Base-by-base conservation (phyloP, 2,888 invertebrate genomes). In the Epirrita christyi region DNA sequence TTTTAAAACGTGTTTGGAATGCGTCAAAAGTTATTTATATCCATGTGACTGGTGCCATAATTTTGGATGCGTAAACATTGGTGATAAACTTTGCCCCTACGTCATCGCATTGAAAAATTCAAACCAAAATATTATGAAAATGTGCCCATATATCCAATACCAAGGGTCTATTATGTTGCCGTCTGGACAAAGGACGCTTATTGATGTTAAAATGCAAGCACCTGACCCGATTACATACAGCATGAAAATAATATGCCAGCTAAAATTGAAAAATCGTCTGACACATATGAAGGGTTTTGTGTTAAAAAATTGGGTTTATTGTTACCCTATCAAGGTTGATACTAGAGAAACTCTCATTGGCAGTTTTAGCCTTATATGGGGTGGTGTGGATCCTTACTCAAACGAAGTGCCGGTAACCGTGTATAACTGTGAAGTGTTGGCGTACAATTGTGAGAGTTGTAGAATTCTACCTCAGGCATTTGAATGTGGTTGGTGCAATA, bases 41-140 rank as follows among this genome's bases (percentile, higher is more conserved):
- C 61, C 64, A 6, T 85, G 83, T 55, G 67, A 66, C 1, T 85
- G 83, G 83, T 83, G 83, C 45, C 83, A 84, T 50, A 64, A 76
- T 34, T 66, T 61, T 9, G 83, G 83, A 2, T 83, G 83, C 45
- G 76, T 75, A 0, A 62, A 71, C 28, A 70, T 53, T 38, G 59
- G 70, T 2, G 55, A 72, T 10, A 62, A 61, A 2, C 27, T 71
- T 0, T 83, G 81, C 37, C 70, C 73, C 2, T 37, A 51, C 15
- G 42, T 43, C 0, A 38, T 53, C 13, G 55, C 62, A 0, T 50
- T 49, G 9, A 63, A 43, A 37, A 58, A 58, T 51, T 41, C 55
- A 6, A 51, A 61, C 4, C 47, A 53, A 43, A 58, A 55, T 3
- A 60, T 53, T 14, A 2, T 27, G 5, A 43, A 54, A 36, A 50